A percentile compares a stretch with the other conserved stretches of the same genome.
phyloP scores from a whole-genome alignment of 2,888 invertebrate genomes.

The Octodonta nipae region DNA sequence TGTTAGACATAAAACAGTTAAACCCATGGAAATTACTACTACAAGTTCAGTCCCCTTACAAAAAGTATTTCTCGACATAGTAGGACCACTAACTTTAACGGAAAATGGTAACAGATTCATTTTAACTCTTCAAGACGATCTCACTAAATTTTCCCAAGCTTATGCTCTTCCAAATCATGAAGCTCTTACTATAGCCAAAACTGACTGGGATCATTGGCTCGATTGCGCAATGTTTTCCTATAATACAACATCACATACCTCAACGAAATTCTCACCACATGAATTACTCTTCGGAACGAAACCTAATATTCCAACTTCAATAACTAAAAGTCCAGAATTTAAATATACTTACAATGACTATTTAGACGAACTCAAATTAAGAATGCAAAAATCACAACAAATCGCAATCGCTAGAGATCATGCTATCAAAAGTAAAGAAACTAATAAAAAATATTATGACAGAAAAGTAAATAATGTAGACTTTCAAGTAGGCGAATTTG shows the following conservation, averaged over 20 bases:
- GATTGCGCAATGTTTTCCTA: constrained; percentile 23
- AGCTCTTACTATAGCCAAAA: constrained; percentile 22
- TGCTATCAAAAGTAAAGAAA: constrained; percentile 12
- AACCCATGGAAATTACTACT: constrained; percentile 9
- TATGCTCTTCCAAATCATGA: constrained; percentile 19
- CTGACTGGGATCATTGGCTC: constrained; percentile 26
- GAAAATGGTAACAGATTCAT: constrained; percentile 24
- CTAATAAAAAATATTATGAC: constrained; percentile 19
- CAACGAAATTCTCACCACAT: constrained; percentile 23
- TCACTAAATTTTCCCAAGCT: constrained; percentile 24
- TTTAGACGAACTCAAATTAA: constrained; percentile 15
- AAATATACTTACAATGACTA: constrained; percentile 20
- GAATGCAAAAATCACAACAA: constrained; percentile 14
- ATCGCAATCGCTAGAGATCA: constrained; percentile 17
- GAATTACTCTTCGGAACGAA: constrained; percentile 25
- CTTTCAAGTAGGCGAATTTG: constrained; percentile 9
- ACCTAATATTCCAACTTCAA: constrained; percentile 16
- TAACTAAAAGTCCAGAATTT: constrained; percentile 19
- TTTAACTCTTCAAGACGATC: constrained; percentile 26
- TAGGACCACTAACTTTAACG: constrained; percentile 23
- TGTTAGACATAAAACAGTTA: constrained; percentile 10
- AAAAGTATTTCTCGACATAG: constrained; percentile 21
- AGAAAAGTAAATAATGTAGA: constrained; percentile 7
- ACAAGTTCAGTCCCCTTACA: constrained; percentile 21
- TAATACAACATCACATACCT: constrained; percentile 21